These are phyloP conservation scores for Pseudoatta argentina DNA, from an alignment of 1,140 invertebrate species.

Conservation along the genomic window DNA sequence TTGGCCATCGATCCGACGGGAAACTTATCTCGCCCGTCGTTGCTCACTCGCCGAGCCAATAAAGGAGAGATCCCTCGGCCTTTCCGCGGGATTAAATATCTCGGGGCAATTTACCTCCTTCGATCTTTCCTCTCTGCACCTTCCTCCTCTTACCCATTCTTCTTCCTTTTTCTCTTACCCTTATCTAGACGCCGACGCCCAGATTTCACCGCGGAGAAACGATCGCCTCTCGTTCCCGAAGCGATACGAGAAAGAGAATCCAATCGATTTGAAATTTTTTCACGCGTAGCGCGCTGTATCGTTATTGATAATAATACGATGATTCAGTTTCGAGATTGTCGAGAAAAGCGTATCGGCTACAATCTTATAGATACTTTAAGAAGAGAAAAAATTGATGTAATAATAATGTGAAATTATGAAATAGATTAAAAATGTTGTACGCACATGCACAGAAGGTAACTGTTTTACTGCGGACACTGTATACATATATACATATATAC, in stretches of 20 bases:
- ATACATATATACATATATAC: neutral
- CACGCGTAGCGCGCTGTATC: neutral
- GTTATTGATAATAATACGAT: conserved; percentile 11
- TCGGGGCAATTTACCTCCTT: conserved; percentile 81
- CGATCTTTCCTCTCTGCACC: conserved; percentile 62
- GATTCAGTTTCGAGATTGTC: neutral
- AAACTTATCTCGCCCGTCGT: conserved; percentile 82
- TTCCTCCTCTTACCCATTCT: neutral
- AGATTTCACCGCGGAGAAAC: conserved; percentile 69
- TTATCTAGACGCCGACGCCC: conserved; percentile 64
- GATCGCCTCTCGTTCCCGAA: conserved; percentile 49
- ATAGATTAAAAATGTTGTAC: neutral
- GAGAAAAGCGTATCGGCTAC: neutral
- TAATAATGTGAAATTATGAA: neutral
- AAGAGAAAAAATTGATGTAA: neutral
- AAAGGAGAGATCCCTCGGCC: conserved; percentile 82
- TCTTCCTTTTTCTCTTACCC: conserved; percentile 49
- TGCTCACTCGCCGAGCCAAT: conserved; percentile 81
- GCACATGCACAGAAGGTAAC: neutral
- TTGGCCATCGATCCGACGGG: conserved; percentile 81
- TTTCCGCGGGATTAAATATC: conserved; percentile 84
- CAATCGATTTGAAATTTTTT: conserved; percentile 49
- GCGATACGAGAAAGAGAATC: conserved; percentile 34
- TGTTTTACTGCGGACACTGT: neutral
- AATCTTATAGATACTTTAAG: neutral